These are phyloP conservation scores for Arothron firmamentum DNA, from an alignment of 2,113 vertebrate species.

Conservation along the genomic window DNA sequence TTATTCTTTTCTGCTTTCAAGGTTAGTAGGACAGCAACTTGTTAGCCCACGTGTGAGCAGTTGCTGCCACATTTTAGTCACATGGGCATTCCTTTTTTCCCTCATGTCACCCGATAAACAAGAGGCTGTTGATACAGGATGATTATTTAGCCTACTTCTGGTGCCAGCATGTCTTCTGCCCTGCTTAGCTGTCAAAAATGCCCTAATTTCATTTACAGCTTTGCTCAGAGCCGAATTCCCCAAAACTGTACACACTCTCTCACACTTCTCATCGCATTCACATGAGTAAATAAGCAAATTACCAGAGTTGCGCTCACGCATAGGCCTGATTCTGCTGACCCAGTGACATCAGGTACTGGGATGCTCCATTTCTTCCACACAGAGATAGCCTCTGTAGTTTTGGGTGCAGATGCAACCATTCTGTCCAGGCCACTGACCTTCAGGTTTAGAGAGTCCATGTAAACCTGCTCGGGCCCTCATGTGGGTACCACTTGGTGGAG, in stretches of 20 bases:
- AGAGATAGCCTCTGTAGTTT: conserved; percentile 41
- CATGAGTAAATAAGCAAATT: no score
- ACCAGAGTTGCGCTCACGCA: conserved; percentile 9
- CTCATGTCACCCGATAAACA: conserved; percentile 46
- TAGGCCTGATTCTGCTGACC: conserved; percentile 31
- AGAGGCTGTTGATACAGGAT: conserved; percentile 44
- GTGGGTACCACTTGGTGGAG: neutral
- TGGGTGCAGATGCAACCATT: conserved; percentile 33
- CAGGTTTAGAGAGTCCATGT: conserved; percentile 14
- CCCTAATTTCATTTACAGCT: conserved; percentile 49
- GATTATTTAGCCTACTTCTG: conserved; percentile 67
- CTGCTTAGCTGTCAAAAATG: conserved; percentile 66
- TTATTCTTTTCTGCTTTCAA: conserved; percentile 7
- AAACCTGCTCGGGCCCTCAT: conserved; percentile 11
- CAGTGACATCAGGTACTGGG: conserved; percentile 21
- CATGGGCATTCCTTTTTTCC: conserved; percentile 53
- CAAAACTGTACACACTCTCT: neutral
- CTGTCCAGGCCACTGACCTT: conserved; percentile 30
- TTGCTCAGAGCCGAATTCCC: conserved; percentile 18
- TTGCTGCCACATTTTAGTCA: conserved; percentile 59
- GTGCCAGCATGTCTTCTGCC: conserved; percentile 54
- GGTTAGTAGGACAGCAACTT: conserved; percentile 51
- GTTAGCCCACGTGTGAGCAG: conserved; percentile 28
- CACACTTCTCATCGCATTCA: conserved; percentile 3
- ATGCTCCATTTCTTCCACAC: conserved; percentile 67